These are phyloP conservation scores for Alethe diademata DNA, from an alignment of 2,113 vertebrate genomes.

Conservation along the genomic window DNA sequence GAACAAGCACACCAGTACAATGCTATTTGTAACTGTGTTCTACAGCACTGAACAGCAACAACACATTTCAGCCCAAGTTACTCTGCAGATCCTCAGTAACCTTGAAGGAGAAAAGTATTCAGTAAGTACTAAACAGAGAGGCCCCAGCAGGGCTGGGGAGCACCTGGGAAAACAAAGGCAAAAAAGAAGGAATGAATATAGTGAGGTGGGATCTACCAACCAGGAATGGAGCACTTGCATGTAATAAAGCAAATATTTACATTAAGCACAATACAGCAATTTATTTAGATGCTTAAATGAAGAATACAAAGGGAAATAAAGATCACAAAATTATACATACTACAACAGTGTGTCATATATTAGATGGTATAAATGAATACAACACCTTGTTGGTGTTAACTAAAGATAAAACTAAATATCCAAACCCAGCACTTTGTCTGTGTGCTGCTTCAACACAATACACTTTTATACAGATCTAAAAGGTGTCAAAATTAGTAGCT, in stretches of 20 bases:
- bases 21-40: background rate
- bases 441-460: constrained; percentile 84
- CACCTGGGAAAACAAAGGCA: background rate
- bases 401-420: constrained; percentile 84
- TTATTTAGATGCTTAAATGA: constrained; percentile 97
- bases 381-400: constrained; percentile 79
- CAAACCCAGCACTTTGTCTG: constrained; percentile 77
- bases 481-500: constrained; percentile 84
- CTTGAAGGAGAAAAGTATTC: background rate
- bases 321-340: constrained; percentile 93
- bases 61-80: background rate
- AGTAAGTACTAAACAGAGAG: background rate
- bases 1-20: background rate
- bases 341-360: constrained; percentile 88
- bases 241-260: constrained; percentile 80
- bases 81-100: background rate
- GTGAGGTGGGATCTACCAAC: background rate
- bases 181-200: background rate
- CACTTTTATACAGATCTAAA: constrained; percentile 85
- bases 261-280: constrained; percentile 99
- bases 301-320: constrained; percentile 92
- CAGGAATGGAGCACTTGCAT: constrained; percentile 6
- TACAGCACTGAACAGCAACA: background rate
- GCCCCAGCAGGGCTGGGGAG: background rate
- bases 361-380: constrained; percentile 85